Conservation (phyloP, 2,797 vertebrate genomes). For the Gymnodraco acuticeps region DNA sequence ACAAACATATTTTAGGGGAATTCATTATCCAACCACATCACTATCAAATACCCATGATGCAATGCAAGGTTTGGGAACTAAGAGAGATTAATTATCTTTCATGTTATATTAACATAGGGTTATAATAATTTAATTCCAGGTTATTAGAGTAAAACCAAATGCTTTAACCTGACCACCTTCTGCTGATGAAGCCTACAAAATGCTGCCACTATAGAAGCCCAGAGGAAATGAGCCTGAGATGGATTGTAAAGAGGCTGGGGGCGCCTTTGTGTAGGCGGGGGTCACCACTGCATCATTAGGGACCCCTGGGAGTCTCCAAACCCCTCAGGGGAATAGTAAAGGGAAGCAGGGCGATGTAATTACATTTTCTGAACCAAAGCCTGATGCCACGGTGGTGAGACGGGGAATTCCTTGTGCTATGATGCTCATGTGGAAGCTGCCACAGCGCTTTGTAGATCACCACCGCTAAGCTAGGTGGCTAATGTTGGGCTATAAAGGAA, state of each 20-base stretch:
- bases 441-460: no score
- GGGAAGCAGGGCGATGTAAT: conserved; percentile 34
- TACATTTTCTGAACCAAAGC: conserved; percentile 36
- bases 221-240: not conserved
- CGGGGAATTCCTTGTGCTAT: rapidly evolving
- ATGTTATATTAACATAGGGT: not conserved
- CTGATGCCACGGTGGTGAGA: rapidly evolving
- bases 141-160: not conserved
- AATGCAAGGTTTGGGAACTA: not conserved
- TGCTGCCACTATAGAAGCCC: not conserved
- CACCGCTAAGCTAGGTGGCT: no score
- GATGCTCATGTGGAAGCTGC: not conserved
- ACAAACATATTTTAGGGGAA: not conserved
- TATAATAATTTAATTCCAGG: not conserved
- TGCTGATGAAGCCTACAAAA: conserved; percentile 23
- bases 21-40: not conserved
- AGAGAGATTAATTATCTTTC: not conserved
- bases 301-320: conserved; percentile 14
- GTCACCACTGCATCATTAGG: conserved; percentile 25
- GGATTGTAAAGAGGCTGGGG: not conserved
- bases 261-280: not conserved
- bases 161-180: not conserved
- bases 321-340: not conserved
- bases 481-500: no score
- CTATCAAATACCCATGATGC: not conserved